Conservation (phyloP, 2,797 vertebrate species). For the Acipenser ruthenus region DNA sequence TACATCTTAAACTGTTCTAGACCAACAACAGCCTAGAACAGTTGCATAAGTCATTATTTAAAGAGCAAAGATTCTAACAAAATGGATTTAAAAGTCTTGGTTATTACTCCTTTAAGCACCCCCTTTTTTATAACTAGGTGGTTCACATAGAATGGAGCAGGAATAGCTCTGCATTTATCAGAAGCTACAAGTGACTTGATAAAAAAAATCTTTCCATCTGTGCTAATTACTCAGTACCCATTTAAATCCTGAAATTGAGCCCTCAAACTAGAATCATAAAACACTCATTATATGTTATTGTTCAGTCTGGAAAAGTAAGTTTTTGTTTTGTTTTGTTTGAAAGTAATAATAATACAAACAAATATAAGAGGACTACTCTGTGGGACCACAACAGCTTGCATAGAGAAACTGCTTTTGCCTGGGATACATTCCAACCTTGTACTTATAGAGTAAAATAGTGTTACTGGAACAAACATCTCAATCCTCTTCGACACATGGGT, state of each 20-base stretch:
- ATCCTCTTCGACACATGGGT: background rate
- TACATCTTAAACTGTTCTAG: too few relatives aligned
- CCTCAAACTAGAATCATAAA: background rate
- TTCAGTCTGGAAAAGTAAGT: background rate
- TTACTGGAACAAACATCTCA: background rate
- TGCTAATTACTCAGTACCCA: background rate
- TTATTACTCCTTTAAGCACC: too few relatives aligned
- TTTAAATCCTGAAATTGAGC: background rate
- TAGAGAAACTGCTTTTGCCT: background rate
- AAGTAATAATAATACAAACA: background rate
- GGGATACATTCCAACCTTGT: background rate
- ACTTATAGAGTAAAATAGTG: background rate
- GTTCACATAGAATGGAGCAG: too few relatives aligned
- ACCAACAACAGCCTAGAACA: too few relatives aligned
- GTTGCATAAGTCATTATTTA: too few relatives aligned
- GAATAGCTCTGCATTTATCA: too few relatives aligned
- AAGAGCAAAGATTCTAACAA: too few relatives aligned
- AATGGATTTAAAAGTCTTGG: too few relatives aligned
- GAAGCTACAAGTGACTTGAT: background rate
- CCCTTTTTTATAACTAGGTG: too few relatives aligned
- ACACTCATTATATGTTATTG: background rate
- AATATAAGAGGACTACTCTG: slow-evolving; percentile 4
- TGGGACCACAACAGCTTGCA: background rate
- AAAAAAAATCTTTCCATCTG: background rate
- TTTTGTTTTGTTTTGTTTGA: background rate